Evolutionary conservation across 2,888 invertebrate species (phyloP), one percentile per base, ranked within the genome.

Genomic region (Choreutis nemorana): DNA sequence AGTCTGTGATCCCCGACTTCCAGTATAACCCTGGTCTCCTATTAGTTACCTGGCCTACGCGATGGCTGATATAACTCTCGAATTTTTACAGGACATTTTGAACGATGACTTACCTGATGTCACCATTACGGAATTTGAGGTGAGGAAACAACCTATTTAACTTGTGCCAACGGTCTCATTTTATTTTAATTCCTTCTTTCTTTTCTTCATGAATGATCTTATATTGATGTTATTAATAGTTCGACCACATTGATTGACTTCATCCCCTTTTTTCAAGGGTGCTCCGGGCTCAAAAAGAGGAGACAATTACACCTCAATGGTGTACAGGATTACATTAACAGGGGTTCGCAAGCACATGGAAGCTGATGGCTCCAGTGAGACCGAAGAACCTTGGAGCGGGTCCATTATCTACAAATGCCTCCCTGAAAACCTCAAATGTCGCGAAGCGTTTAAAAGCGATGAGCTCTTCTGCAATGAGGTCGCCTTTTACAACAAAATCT

Each of bases 291-390:
- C 88, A 0, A 87, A 85, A 32, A 75, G 87, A 29, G 89, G 89
- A 0, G 89, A 89, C 48, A 89, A 89, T 56, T 89, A 89, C 49
- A 88, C 87, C 0, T 87, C 89, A 5, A 85, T 86, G 78, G 70
- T 89, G 4, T 89, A 87, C 57, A 80, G 89, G 8, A 77, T 87
- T 31, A 68, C 80, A 1, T 59, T 87, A 2, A 83, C 79, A 41
- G 88, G 88, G 1, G 42, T 44, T 3, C 57, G 56, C 9, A 67
- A 65, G 32, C 50, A 54, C 16, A 35, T 42, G 1, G 56, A 57
- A 29, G 48, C 58, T 0, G 64, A 60, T 4, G 67, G 66, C 2
- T 56, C 55, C 1, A 39, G 44, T 14, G 59, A 59, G 30, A 41
- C 32, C 0, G 71, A 73, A 32, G 62, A 73, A 27, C 80, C 81